Percentiles rank a stretch among this genome's conserved stretches.
phyloP scores from a whole-genome alignment of 2,888 invertebrate genomes.

The Stenodera caucasica region DNA sequence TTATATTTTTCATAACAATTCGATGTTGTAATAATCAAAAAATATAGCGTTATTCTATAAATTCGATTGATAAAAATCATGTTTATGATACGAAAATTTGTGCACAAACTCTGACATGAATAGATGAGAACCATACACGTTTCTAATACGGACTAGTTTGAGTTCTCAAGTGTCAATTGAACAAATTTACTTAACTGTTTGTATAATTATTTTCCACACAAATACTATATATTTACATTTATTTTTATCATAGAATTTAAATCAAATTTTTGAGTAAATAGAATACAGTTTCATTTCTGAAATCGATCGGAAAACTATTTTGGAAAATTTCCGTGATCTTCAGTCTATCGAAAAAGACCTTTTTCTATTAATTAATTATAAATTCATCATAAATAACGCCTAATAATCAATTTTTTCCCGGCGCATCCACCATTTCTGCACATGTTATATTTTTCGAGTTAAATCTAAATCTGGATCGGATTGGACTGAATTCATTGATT shows the following conservation, averaged over 20 bases:
- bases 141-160: constrained; percentile 1
- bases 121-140: not conserved
- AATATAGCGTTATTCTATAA: not conserved
- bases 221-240: constrained; percentile 7
- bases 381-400: no score
- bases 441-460: no score
- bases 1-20: constrained; percentile 15
- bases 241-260: not conserved
- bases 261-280: not conserved
- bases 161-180: constrained; percentile 15
- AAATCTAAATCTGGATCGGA: no score
- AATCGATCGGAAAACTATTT: not conserved
- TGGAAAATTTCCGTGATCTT: no score
- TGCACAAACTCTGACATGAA: no score
- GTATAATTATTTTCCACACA: not conserved
- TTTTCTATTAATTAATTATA: no score
- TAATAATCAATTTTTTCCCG: no score
- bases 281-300: not conserved
- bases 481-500: no score
- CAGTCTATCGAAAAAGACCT: no score
- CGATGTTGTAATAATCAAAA: not conserved
- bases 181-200: constrained; percentile 25
- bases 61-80: not conserved
- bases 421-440: no score
- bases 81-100: not conserved